These are phyloP conservation scores for Dunckerocampus dactyliophorus DNA, from an alignment of 2,113 vertebrate species.

Conservation along the genomic window DNA sequence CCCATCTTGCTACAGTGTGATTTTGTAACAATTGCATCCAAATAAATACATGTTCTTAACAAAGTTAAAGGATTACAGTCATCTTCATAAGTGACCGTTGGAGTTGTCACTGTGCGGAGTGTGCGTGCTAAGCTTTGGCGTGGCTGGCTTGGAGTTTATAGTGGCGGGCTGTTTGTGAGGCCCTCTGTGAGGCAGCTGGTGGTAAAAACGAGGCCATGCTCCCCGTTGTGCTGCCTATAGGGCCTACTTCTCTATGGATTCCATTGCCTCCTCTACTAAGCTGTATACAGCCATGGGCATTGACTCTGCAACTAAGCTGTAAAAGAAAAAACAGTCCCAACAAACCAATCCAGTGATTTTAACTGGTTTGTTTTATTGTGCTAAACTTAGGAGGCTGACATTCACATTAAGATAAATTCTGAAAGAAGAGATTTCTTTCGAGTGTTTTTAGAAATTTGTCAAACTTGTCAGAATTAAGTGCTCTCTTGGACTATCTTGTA, in stretches of 20 bases:
- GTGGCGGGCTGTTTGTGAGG: slow-evolving; percentile 44
- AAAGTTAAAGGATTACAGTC: too few species aligned
- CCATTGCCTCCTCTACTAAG: slow-evolving; percentile 29
- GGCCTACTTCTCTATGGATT: slow-evolving; percentile 22
- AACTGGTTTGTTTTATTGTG: background rate
- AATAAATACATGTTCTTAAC: too few species aligned
- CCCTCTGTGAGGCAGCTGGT: slow-evolving; percentile 50
- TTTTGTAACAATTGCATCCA: too few species aligned
- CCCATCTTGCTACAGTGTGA: too few species aligned
- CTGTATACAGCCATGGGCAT: slow-evolving; percentile 5
- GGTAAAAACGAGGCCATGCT: slow-evolving; percentile 54
- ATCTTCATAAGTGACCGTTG: too few species aligned
- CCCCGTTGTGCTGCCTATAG: slow-evolving; percentile 46
- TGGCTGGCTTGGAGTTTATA: slow-evolving; percentile 27
- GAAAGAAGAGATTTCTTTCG: background rate
- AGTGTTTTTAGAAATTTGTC: too few species aligned
- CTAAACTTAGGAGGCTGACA: background rate
- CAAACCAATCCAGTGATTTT: background rate
- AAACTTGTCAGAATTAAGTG: too few species aligned
- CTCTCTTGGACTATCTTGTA: too few species aligned
- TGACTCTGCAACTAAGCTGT: slow-evolving; percentile 13
- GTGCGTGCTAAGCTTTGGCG: slow-evolving; percentile 14
- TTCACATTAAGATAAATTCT: background rate
- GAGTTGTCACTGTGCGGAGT: background rate
- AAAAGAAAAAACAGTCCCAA: slow-evolving; percentile 1